Base-by-base conservation (phyloP, 1,140 invertebrate species). In the Brachionus koreanus region DNA sequence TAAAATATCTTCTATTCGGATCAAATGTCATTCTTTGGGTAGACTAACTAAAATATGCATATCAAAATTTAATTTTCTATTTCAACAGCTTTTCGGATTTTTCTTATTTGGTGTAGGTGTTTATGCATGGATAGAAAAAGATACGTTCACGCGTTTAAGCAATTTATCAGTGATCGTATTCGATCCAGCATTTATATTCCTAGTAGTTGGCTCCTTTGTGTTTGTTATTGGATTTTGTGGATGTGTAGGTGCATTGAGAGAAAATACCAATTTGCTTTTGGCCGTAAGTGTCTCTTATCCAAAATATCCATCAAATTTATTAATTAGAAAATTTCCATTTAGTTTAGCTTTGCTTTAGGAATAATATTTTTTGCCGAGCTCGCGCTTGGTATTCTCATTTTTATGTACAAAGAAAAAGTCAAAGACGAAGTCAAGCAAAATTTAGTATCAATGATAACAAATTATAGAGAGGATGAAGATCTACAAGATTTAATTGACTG, bases 401-500 rank as follows among this genome's bases (percentile, higher is more conserved):
- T 98, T 89, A 93, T 98, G 82, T 96, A 97, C 86, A 97, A 97
- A 91, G 95, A 97, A 86, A 97, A 94, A 94, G 94, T 96, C 90
- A 92, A 91, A 87, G 37, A 49, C 5, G 94, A 97, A 91, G 94
- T 95, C 7, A 94, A 95, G 29, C 92, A 91, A 84, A 94, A 95
- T 25, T 93, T 97, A 85, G 93, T 95, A 89, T 93, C 93, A 5
- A 96, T 97, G 87, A 97, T 98, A 82, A 93, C 95, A 16, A 94
- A 95, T 86, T 98, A 98, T 87, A 91, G 96, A 85, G 96, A 98
- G 88, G 96, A 98, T 90, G 94, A 94, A 9, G 96, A 98, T 90
- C 93, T 98, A 86, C 96, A 98, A 88, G 96, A 98, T 89, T 90
- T 98, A 13, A 97, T 98, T 84, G 96, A 98, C 87, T 98, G 96